These are phyloP conservation scores for Balanococcus diminutus DNA, from an alignment of 2,888 invertebrate species.

Conservation along the genomic window DNA sequence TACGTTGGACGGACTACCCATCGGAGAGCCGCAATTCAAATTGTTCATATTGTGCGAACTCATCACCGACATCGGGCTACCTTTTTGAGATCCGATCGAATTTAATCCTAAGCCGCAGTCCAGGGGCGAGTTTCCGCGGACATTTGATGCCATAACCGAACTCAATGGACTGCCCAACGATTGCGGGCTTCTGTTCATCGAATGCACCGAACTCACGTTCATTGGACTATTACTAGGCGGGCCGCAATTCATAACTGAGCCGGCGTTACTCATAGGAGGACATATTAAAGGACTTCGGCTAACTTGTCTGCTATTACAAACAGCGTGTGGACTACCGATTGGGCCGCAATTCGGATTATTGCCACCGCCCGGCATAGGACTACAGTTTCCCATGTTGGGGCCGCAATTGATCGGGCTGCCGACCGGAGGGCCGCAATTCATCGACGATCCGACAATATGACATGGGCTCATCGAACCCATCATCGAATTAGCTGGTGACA, in stretches of 20 bases:
- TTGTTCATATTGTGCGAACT: slow-evolving; percentile 55
- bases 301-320: slow-evolving; percentile 41
- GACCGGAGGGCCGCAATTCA: slow-evolving; percentile 68
- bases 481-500: slow-evolving; percentile 55
- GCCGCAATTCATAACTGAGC: slow-evolving; percentile 63
- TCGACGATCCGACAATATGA: slow-evolving; percentile 68
- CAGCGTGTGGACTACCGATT: slow-evolving; percentile 63
- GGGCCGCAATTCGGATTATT: slow-evolving; percentile 58
- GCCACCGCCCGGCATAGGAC: slow-evolving; percentile 60
- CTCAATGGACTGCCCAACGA: slow-evolving; percentile 59
- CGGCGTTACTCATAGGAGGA: slow-evolving; percentile 56
- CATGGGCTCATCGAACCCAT: slow-evolving; percentile 64
- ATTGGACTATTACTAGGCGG: slow-evolving; percentile 71
- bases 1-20: slow-evolving; percentile 70
- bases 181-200: slow-evolving; percentile 59
- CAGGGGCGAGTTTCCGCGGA: slow-evolving; percentile 63
- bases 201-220: slow-evolving; percentile 67
- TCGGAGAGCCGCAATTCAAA: slow-evolving; percentile 66
- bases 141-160: slow-evolving; percentile 57
- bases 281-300: slow-evolving; percentile 59
- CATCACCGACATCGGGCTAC: slow-evolving; percentile 60
- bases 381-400: slow-evolving; percentile 72
- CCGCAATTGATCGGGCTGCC: slow-evolving; percentile 65
- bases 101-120: slow-evolving; percentile 61
- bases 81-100: slow-evolving; percentile 60